These are phyloP conservation scores for Notiomystis cincta DNA, from an alignment of 2,113 vertebrate species.

Conservation along the genomic window DNA sequence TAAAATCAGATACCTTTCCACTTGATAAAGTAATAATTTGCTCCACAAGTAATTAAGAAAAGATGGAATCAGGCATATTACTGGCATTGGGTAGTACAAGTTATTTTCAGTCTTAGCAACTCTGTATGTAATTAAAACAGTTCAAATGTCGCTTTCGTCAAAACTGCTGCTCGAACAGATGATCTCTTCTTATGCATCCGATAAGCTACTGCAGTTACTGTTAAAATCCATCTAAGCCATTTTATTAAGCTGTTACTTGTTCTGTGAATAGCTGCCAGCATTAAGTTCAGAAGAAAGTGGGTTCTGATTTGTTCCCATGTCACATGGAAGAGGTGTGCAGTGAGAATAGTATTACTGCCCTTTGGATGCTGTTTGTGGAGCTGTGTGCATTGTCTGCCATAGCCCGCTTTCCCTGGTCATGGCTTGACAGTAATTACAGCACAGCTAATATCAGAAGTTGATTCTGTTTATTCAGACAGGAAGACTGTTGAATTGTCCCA, in stretches of 20 bases:
- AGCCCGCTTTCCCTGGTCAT: background rate
- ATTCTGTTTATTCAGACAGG: constrained; percentile 1
- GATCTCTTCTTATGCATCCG: constrained; percentile 42
- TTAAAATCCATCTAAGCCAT: constrained; percentile 63
- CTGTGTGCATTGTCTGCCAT: background rate
- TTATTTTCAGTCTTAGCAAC: constrained; percentile 56
- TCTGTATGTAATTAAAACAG: constrained; percentile 63
- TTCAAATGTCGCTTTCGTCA: constrained; percentile 58
- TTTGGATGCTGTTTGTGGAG: background rate
- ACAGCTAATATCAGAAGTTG: constrained; percentile 8
- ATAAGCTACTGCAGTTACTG: constrained; percentile 57
- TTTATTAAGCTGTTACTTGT: constrained; percentile 60
- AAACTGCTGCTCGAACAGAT: constrained; percentile 50
- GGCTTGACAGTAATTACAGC: background rate
- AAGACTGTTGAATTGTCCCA: constrained; percentile 7
- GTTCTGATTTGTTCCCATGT: constrained; percentile 57
- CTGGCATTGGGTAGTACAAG: background rate
- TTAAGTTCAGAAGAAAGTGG: constrained; percentile 24
- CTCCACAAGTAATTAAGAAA: constrained; percentile 7
- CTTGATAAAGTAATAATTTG: constrained; percentile 27
- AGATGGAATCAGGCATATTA: background rate
- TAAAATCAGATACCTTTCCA: background rate
- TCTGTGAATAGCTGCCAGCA: constrained; percentile 65
- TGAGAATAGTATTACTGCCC: constrained; percentile 5
- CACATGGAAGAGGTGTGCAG: constrained; percentile 47